phyloP scores from a whole-genome alignment of 2,797 vertebrate species.

The Notoglanidium macrostoma region DNA sequence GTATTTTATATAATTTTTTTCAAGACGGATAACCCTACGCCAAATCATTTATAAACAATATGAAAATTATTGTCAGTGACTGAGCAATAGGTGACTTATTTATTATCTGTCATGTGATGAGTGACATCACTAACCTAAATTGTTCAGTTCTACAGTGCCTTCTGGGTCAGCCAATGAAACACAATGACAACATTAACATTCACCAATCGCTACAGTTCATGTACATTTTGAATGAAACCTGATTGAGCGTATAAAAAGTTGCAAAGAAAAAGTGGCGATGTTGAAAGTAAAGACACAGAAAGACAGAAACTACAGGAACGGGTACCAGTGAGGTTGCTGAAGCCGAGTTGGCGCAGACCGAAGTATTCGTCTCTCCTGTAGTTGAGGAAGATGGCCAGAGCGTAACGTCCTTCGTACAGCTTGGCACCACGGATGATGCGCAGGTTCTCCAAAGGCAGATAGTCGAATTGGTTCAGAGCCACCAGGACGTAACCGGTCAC shows the following conservation, averaged over 20 bases:
- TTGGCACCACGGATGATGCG: slow-evolving; percentile 94
- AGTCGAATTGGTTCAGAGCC: slow-evolving; percentile 96
- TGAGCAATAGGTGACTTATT: background rate
- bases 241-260: background rate
- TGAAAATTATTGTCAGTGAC: background rate
- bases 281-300: background rate
- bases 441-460: slow-evolving; percentile 94
- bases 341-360: slow-evolving; percentile 89
- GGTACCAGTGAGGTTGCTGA: slow-evolving; percentile 89
- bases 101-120: background rate
- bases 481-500: slow-evolving; percentile 97
- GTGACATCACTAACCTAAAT: background rate
- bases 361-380: slow-evolving; percentile 87
- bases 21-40: background rate
- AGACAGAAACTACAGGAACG: background rate
- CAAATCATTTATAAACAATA: background rate
- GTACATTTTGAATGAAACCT: background rate
- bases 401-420: slow-evolving; percentile 91
- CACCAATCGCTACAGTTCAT: background rate
- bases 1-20: background rate
- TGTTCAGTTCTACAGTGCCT: background rate
- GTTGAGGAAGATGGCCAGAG: slow-evolving; percentile 93
- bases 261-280: background rate
- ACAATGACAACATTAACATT: background rate
- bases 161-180: background rate